Base-by-base conservation (phyloP, 2,797 vertebrate species). In the Tolypeutes matacus region DNA sequence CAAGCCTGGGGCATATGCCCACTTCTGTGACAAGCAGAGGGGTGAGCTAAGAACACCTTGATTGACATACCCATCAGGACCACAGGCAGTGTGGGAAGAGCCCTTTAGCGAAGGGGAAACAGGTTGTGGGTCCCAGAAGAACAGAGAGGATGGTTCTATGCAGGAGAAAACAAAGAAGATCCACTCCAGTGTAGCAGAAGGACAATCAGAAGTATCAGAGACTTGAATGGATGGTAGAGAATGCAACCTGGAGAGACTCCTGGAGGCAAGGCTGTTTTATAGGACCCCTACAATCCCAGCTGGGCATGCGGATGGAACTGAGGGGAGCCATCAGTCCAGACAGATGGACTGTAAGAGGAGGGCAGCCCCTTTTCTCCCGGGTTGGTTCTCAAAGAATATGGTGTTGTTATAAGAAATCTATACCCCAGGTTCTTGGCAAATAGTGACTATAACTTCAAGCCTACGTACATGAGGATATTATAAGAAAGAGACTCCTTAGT, bases 301-400 rank as follows among this genome's bases (percentile, higher is more conserved):
- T 2, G 12, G 42, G 18, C 15, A 1, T 13, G 23, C 73, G 67
- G 67, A 53, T 10, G 7, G 18, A 62, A 31, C 10, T 0, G 42
- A 89, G 31, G 42, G 42, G 46, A 31, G 34, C 25, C 25, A 12
- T 42, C 69, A 39, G 39, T 39, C 39, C 46, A 46, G 2, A 78
- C 73, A 87, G 60, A 62, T 1, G 27, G 4, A 60, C 56, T 53
- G 20, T 39, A 25, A 80, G 65, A 86, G 64, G 36, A 82, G 4
- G 7, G 69, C 27, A 85, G 34, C 34, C 20, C 56, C n/a, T 77
- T 34, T 36, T 31, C 31, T 90, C 42, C 64, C 64, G 84, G 23
- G 27, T 42, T 83, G 80, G 91, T 27, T 75, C 80, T 96, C 65
- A 83, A 72, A 95, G 76, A 65, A 80, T 89, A 72, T 51, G 70